These are phyloP conservation scores for Diprion similis DNA, from an alignment of 1,140 invertebrate genomes.

Conservation along the genomic window DNA sequence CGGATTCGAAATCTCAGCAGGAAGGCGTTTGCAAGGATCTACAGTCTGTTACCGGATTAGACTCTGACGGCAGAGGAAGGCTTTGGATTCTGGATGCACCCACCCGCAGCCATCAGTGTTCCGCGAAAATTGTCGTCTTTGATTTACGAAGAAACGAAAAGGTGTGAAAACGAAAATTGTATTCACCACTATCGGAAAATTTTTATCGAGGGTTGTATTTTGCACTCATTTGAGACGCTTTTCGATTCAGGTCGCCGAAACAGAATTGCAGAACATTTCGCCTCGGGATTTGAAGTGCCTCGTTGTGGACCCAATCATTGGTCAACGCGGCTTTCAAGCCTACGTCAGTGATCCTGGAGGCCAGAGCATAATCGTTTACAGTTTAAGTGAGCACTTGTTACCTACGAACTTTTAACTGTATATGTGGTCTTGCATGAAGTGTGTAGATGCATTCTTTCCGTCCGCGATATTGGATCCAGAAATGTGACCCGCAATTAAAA, in stretches of 20 bases:
- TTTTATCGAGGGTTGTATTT: too few relatives aligned
- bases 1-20: conserved; percentile 14
- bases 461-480: too few relatives aligned
- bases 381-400: conserved; percentile 22
- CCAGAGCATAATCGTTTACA: conserved; percentile 37
- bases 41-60: conserved; percentile 33
- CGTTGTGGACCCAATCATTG: conserved; percentile 28
- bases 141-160: conserved; percentile 36
- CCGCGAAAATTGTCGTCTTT: conserved; percentile 37
- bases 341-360: conserved; percentile 39
- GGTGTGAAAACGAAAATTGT: neutral
- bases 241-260: neutral
- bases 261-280: neutral
- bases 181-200: neutral
- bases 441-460: too few relatives aligned
- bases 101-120: conserved; percentile 17
- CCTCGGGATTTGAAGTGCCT: conserved; percentile 28
- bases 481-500: too few relatives aligned
- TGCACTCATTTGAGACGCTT: neutral
- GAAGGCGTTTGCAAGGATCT: conserved; percentile 20
- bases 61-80: conserved; percentile 36
- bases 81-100: conserved; percentile 42
- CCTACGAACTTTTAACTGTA: too few relatives aligned
- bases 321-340: conserved; percentile 26
- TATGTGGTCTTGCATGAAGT: too few relatives aligned